Evolutionary conservation across 2,797 vertebrate genomes (phyloP), one percentile per base, ranked within the genome.

Genomic region (Alcedo atthis): DNA sequence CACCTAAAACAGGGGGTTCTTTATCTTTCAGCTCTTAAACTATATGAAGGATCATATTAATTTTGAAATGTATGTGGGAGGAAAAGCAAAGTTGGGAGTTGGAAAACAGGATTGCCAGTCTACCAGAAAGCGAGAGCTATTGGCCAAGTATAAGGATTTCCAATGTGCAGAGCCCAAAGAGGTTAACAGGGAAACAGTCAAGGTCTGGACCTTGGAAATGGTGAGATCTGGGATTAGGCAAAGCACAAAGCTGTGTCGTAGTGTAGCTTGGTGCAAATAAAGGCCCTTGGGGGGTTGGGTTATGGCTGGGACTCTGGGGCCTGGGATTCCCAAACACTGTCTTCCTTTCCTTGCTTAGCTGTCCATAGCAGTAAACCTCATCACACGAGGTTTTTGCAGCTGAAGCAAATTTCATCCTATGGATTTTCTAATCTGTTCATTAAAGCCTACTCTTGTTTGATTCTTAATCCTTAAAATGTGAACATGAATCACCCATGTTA

Each of bases 381-480:
- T 87, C 70, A 85, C 14, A 30, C 42, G 74, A 67, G 21, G 4
- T 51, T 75, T 90, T 89, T 87, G 40, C 79, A 85, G 54, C 28
- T 74, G 70, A 64, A 61, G 70, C 37, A 67, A 67, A 88, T 89
- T 87, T 59, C 24, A 8, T 66, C 33, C 22, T 71, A 58, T 87
- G 61, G 46, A 49, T 85, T 95, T 94, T 81, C 22, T 81, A 81
- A 70, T 84, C 43, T 58, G 18, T 70, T 81, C 15, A 22, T 86
- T 86, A 76, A 17, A 84, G 40, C 32, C 42, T 67, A 4, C 28
- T 89, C 64, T 81, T 80, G 40, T 73, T 91, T 86, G 26, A 42
- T 79, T 93, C 59, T 70, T 92, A 75, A 69, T 90, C 79, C 61
- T 83, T 89, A 89, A 91, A 91, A 75, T 71, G 63, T 1, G 17